These are phyloP conservation scores for Hypanus sabinus DNA, from an alignment of 2,113 vertebrate genomes.

Conservation along the genomic window DNA sequence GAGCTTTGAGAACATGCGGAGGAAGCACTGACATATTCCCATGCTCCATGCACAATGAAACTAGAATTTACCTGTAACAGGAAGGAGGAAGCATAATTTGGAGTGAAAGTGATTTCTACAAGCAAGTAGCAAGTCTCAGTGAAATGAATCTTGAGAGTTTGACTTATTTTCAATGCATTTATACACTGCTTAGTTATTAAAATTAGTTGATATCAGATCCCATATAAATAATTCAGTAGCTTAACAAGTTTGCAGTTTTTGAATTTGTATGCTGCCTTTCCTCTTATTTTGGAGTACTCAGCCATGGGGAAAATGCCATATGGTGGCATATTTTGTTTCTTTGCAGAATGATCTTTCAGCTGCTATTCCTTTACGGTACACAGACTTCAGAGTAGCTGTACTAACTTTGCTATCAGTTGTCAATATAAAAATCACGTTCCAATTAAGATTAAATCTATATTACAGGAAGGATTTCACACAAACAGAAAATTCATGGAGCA, in stretches of 20 bases:
- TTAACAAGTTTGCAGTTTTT: neutral
- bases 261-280: neutral
- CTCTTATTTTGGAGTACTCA: neutral
- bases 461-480: neutral
- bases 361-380: neutral
- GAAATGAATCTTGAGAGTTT: neutral
- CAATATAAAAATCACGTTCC: slow-evolving; percentile 11
- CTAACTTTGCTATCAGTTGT: neutral
- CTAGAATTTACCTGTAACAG: neutral
- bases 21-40: neutral
- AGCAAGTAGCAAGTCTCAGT: neutral
- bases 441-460: slow-evolving; percentile 16
- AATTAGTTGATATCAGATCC: neutral
- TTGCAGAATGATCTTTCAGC: neutral
- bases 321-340: neutral
- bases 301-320: too few species aligned
- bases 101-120: neutral
- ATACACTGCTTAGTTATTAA: neutral
- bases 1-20: neutral
- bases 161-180: neutral
- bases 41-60: neutral
- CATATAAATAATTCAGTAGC: neutral
- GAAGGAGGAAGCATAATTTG: neutral
- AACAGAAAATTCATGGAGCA: slow-evolving; percentile 23
- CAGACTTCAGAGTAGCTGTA: neutral